phyloP scores from a whole-genome alignment of 2,797 vertebrate genomes.

The Orestias chungarensis region DNA sequence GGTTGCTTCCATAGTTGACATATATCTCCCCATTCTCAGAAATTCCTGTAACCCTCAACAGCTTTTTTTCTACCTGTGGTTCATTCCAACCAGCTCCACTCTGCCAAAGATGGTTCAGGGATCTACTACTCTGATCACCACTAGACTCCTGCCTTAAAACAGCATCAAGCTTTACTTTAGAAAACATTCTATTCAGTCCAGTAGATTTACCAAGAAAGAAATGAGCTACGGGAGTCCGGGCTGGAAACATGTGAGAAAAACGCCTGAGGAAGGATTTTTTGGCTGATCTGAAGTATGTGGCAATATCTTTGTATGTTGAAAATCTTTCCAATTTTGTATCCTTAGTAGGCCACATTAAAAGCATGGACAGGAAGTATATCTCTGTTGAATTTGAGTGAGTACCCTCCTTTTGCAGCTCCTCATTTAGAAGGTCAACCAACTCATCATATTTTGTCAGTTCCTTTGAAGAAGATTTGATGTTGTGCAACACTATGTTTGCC shows the following conservation, averaged over 20 bases:
- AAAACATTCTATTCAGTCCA: constrained; percentile 71
- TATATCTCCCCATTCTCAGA: constrained; percentile 72
- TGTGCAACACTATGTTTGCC: constrained; percentile 64
- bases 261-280: constrained; percentile 67
- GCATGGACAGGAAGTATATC: constrained; percentile 79
- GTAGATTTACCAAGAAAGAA: constrained; percentile 78
- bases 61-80: constrained; percentile 54
- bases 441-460: constrained; percentile 45
- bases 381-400: constrained; percentile 55
- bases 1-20: constrained; percentile 63
- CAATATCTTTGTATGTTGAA: constrained; percentile 68
- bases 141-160: background rate
- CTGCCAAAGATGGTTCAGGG: constrained; percentile 72
- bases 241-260: constrained; percentile 68
- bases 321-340: constrained; percentile 38
- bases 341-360: constrained; percentile 81
- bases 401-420: constrained; percentile 63
- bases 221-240: constrained; percentile 72
- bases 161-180: constrained; percentile 77
- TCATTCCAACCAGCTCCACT: constrained; percentile 76
- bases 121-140: background rate
- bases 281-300: constrained; percentile 55
- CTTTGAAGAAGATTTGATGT: constrained; percentile 37
- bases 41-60: constrained; percentile 73
- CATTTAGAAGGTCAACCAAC: constrained; percentile 59